Percentiles rank a stretch among this genome's conserved stretches.
These are phyloP conservation scores for Neoaliturus tenellus DNA, from an alignment of 2,888 invertebrate genomes.

Conservation along the genomic window DNA sequence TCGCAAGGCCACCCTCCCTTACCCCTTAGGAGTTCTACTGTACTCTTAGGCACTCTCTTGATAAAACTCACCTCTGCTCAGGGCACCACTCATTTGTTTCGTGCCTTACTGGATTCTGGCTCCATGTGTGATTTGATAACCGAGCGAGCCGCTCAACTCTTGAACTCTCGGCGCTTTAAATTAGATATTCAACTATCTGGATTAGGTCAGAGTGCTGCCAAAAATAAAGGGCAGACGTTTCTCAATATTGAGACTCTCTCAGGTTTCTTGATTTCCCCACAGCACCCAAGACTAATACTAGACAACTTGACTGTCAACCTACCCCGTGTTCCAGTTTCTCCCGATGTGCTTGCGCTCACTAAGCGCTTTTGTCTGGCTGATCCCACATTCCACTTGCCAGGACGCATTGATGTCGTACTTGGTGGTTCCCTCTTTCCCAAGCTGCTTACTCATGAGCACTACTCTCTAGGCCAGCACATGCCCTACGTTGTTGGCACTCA, in stretches of 20 bases:
- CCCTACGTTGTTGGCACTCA: background rate
- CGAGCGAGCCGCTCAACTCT: no score
- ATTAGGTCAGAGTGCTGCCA: background rate
- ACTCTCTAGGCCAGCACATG: background rate
- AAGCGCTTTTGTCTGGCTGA: background rate
- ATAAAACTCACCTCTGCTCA: no score
- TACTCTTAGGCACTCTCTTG: no score
- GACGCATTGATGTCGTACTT: conserved; percentile 9
- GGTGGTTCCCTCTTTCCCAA: background rate
- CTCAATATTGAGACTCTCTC: conserved; percentile 16
- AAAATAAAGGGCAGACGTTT: background rate
- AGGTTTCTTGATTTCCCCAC: background rate
- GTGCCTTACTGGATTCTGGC: no score
- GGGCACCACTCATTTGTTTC: no score
- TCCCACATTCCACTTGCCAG: background rate
- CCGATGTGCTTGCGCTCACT: background rate
- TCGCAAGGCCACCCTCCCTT: no score
- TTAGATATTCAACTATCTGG: background rate
- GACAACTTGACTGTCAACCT: background rate
- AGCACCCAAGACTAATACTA: background rate
- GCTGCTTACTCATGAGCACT: background rate
- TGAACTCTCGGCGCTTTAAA: background rate
- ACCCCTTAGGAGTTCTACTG: no score
- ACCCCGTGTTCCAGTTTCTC: background rate
- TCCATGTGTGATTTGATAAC: no score